Evolutionary conservation across 1,140 invertebrate genomes (phyloP).

Genomic region (Drosophila trapezifrons): DNA sequence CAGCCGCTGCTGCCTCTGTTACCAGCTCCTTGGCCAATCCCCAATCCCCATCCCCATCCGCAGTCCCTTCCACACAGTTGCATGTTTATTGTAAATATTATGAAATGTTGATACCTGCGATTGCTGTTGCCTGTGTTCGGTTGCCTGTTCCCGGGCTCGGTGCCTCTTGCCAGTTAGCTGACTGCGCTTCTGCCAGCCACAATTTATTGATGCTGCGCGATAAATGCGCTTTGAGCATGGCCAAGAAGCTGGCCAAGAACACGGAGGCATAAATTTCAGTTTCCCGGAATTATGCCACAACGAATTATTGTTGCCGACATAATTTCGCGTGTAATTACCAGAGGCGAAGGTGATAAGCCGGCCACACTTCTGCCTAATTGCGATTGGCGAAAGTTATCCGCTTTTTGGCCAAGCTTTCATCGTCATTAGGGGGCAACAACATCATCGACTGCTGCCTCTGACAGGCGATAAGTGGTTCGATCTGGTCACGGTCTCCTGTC

Average conservation of each 20-base stretch:
- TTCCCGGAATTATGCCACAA: conserved; percentile 76
- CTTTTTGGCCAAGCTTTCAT: conserved; percentile 27
- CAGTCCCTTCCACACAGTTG: conserved; percentile 62
- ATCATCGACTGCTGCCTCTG: conserved; percentile 70
- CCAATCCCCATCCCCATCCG: background rate
- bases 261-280: conserved; percentile 74
- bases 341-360: conserved; percentile 66
- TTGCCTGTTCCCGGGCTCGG: conserved; percentile 31
- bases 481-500: conserved; percentile 45
- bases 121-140: conserved; percentile 46
- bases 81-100: conserved; percentile 84
- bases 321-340: conserved; percentile 75
- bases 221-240: conserved; percentile 76
- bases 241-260: conserved; percentile 33
- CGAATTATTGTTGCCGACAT: conserved; percentile 79
- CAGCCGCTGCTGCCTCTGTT: conserved; percentile 21
- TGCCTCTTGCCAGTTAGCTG: conserved; percentile 19
- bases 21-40: conserved; percentile 16
- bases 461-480: conserved; percentile 75
- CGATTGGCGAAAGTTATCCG: conserved; percentile 51
- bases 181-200: conserved; percentile 29
- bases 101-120: conserved; percentile 80
- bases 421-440: conserved; percentile 59
- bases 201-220: conserved; percentile 81
- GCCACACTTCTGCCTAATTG: conserved; percentile 65